Percentiles rank a stretch among this genome's conserved stretches.
Conservation (phyloP, 2,113 vertebrate genomes). For the Bujurquina vittata region DNA sequence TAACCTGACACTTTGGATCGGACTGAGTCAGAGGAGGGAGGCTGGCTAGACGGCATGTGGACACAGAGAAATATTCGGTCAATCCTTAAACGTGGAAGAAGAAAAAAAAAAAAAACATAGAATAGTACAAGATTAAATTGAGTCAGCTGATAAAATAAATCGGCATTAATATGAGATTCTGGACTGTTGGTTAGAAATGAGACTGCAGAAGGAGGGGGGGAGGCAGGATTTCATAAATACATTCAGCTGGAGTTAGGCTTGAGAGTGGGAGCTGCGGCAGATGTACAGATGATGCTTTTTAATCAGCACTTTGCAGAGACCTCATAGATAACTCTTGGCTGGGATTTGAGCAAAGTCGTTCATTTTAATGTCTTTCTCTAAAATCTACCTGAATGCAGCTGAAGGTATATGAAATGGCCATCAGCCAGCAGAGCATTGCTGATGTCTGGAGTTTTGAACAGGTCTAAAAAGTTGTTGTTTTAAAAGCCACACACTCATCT, state of each 20-base stretch:
- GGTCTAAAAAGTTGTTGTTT: neutral
- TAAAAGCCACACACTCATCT: neutral
- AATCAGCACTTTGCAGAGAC: neutral
- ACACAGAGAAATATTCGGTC: neutral
- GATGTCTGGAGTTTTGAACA: neutral
- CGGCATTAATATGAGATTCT: no score
- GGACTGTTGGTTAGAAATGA: no score
- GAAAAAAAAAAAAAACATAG: no score
- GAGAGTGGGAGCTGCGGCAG: no score
- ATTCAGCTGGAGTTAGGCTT: no score
- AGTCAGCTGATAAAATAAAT: no score
- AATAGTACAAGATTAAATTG: no score
- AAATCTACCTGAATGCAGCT: neutral
- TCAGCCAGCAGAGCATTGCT: neutral
- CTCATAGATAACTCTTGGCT: no score
- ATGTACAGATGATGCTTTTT: neutral
- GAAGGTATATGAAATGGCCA: neutral
- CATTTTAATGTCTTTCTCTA: neutral
- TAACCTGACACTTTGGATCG: neutral
- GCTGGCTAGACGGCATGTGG: neutral
- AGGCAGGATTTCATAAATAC: no score
- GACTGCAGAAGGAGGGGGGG: no score
- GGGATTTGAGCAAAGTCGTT: neutral
- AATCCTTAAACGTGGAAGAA: no score
- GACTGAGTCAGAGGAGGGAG: slow-evolving; percentile 14